These are phyloP conservation scores for Coecobrya sp. DNA, from an alignment of 2,888 invertebrate genomes.

Conservation along the genomic window DNA sequence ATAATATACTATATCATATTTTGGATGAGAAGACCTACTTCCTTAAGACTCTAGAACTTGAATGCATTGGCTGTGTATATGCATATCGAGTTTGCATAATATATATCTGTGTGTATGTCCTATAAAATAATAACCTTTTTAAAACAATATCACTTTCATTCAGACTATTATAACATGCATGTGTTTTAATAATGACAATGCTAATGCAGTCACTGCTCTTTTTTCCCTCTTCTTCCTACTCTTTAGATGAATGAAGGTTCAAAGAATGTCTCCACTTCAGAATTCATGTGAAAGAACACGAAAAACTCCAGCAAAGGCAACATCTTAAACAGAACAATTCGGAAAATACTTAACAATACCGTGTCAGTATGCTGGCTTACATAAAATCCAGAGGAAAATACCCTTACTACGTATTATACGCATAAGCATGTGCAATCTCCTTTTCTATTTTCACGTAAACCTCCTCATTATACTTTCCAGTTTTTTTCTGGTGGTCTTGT, in stretches of 20 bases:
- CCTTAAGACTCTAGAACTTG: background rate
- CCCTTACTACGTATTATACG: background rate
- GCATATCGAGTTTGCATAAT: background rate
- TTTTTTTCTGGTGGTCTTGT: constrained; percentile 12
- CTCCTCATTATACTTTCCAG: constrained; percentile 16
- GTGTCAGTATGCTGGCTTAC: constrained; percentile 27
- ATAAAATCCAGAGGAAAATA: constrained; percentile 34
- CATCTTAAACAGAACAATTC: constrained; percentile 23
- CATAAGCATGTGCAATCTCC: background rate
- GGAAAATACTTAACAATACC: constrained; percentile 40
- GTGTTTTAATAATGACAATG: constrained; percentile 26
- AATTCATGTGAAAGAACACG: background rate
- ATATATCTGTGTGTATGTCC: background rate
- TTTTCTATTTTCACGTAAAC: background rate
- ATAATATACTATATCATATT: background rate
- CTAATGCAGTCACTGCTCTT: constrained; percentile 18
- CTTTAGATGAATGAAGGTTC: constrained; percentile 29
- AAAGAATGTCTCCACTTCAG: background rate
- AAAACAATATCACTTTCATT: background rate
- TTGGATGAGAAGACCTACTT: constrained; percentile 20
- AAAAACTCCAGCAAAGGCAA: constrained; percentile 22
- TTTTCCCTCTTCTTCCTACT: background rate
- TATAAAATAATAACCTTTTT: background rate
- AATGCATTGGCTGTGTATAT: background rate
- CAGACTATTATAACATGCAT: constrained; percentile 13